Percentiles rank a stretch among this genome's conserved stretches.
Conservation (phyloP, 2,888 invertebrate species). For the Coenonympha arcania region DNA sequence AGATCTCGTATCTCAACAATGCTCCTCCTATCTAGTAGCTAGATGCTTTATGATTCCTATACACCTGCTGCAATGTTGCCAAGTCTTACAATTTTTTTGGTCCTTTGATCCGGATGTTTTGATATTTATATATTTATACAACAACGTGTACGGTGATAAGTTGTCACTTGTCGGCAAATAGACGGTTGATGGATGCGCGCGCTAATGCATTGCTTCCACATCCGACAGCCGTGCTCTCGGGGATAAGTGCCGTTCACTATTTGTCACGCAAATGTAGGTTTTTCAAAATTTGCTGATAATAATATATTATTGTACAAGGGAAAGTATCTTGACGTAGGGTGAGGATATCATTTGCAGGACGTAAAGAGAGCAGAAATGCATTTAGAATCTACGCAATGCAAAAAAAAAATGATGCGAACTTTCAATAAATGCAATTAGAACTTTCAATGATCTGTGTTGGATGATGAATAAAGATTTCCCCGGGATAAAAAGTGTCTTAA, state of each 20-base stretch:
- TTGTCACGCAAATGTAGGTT: not conserved
- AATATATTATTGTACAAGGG: no score
- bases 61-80: no score
- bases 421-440: no score
- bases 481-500: no score
- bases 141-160: not conserved
- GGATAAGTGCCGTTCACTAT: constrained; percentile 2
- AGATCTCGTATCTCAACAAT: not conserved
- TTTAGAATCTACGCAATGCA: no score
- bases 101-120: not conserved
- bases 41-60: not conserved
- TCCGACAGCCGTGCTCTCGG: not conserved
- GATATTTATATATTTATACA: not conserved
- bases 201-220: not conserved
- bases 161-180: not conserved
- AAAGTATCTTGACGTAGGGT: no score
- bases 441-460: no score
- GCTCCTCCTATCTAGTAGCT: not conserved
- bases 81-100: not conserved
- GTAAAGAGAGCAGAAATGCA: no score
- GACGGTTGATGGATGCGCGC: constrained; percentile 5
- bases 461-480: no score
- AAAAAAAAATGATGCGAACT: no score
- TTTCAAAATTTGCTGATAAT: not conserved
- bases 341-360: no score